These are phyloP conservation scores for Bhutanitis thaidina DNA, from an alignment of 2,888 invertebrate species.

Conservation along the genomic window DNA sequence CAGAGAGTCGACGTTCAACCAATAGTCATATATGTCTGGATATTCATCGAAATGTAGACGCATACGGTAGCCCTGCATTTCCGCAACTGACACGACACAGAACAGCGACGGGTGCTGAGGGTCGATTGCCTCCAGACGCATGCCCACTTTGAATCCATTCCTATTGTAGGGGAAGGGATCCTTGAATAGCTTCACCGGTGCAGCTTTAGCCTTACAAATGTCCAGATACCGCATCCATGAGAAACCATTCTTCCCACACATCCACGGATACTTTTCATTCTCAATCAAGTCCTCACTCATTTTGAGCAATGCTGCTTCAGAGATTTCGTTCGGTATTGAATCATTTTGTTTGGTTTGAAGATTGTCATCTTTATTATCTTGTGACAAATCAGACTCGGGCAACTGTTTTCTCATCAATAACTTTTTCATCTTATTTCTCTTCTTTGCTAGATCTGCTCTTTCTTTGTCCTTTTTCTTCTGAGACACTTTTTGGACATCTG, in stretches of 20 bases:
- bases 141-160: slow-evolving; percentile 90
- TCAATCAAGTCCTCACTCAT: slow-evolving; percentile 53
- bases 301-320: slow-evolving; percentile 45
- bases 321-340: slow-evolving; percentile 38
- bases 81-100: slow-evolving; percentile 92
- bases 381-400: slow-evolving; percentile 47
- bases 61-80: slow-evolving; percentile 90
- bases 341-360: slow-evolving; percentile 45
- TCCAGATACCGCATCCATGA: slow-evolving; percentile 89
- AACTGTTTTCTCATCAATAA: slow-evolving; percentile 60
- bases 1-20: slow-evolving; percentile 94
- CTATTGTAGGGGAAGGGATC: slow-evolving; percentile 87
- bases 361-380: slow-evolving; percentile 49
- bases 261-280: slow-evolving; percentile 83
- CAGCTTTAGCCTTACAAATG: slow-evolving; percentile 85
- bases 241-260: slow-evolving; percentile 85
- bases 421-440: slow-evolving; percentile 66
- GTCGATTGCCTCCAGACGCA: slow-evolving; percentile 96
- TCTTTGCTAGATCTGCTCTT: slow-evolving; percentile 55
- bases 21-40: slow-evolving; percentile 93
- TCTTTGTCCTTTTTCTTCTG: slow-evolving; percentile 65
- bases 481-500: slow-evolving; percentile 57
- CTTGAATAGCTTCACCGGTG: slow-evolving; percentile 88
- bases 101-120: slow-evolving; percentile 94
- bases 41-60: slow-evolving; percentile 96